Evolutionary conservation across 2,797 vertebrate genomes (phyloP), one percentile per base, ranked within the genome.

Genomic region (Sebastes wilsoni): DNA sequence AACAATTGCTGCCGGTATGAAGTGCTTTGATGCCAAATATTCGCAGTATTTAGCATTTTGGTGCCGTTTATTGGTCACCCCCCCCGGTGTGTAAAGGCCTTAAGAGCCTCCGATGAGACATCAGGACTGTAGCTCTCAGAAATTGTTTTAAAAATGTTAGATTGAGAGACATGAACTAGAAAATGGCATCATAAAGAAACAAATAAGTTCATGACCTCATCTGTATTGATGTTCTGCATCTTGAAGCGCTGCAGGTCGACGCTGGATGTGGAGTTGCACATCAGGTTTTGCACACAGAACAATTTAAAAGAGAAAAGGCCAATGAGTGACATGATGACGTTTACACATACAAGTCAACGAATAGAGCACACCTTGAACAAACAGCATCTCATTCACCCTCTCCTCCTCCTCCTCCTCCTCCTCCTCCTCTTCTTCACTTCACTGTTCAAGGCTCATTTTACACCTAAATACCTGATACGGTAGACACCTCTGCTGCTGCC

Each of bases 401-500:
- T 38, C 36, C 36, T 38, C 12, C 36, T 38, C 36, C 32, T 34
- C 34, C 34, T 36, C 36, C 36, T 34, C 13, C 34, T 36, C 34
- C 34, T 38, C 38, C 13, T 38, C 13, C 4, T 38, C 12, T 46
- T 30, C 54, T 36, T 49, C 30, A 25, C 38, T 10, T 58, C 38
- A 42, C 38, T 42, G 18, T 18, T 49, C 42, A 20, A 49, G 16
- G 42, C 42, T 49, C 46, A 49, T 49, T 49, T 49, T 49, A 20
- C 46, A 49, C 46, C 46, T 9, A 9, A 49, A 49, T 42, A 42
- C 46, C 75, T 77, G 55, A 77, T 68, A 75, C 58, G 66, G 20
- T 18, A 38, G 59, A 81, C 80, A 80, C 80, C 72, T 76, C 54
- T 77, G 38, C 27, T 69, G 58, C 42, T 60, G 46, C 9, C 18